phyloP scores from a whole-genome alignment of 1,140 invertebrate genomes.

The Ditylenchus dipsaci region DNA sequence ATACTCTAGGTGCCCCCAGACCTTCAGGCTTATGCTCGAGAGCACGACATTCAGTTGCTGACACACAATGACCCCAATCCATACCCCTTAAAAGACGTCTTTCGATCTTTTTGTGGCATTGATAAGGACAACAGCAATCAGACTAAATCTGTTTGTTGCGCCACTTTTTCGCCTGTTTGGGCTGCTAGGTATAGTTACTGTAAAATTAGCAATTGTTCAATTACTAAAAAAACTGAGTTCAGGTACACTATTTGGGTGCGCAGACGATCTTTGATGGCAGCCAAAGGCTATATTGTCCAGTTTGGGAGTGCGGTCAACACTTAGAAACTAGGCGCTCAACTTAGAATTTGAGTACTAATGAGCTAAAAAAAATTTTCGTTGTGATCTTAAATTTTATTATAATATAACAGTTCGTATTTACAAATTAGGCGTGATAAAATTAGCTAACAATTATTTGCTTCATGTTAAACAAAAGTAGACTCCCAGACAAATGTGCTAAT shows the following conservation, averaged over 20 bases:
- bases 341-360: no score
- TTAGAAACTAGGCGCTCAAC: no score
- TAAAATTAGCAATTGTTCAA: background rate
- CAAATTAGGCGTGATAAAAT: no score
- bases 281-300: slow-evolving; percentile 45
- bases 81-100: slow-evolving; percentile 52
- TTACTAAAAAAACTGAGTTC: background rate
- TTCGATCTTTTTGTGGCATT: slow-evolving; percentile 28
- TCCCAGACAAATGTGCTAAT: no score
- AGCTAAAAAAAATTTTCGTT: no score
- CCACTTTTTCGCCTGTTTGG: slow-evolving; percentile 37
- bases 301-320: slow-evolving; percentile 11
- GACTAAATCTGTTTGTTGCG: slow-evolving; percentile 19
- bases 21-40: slow-evolving; percentile 79
- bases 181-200: slow-evolving; percentile 31
- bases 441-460: no score
- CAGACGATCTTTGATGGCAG: slow-evolving; percentile 45
- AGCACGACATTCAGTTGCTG: slow-evolving; percentile 82
- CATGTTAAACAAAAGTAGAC: no score
- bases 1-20: slow-evolving; percentile 72
- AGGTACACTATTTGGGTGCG: slow-evolving; percentile 48
- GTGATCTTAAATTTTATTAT: no score
- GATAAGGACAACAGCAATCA: slow-evolving; percentile 6
- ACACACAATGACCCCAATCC: slow-evolving; percentile 82
- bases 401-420: no score